Percentiles rank a stretch among this genome's conserved stretches.
Conservation (phyloP, 2,888 invertebrate species). For the Agrochola circellaris region DNA sequence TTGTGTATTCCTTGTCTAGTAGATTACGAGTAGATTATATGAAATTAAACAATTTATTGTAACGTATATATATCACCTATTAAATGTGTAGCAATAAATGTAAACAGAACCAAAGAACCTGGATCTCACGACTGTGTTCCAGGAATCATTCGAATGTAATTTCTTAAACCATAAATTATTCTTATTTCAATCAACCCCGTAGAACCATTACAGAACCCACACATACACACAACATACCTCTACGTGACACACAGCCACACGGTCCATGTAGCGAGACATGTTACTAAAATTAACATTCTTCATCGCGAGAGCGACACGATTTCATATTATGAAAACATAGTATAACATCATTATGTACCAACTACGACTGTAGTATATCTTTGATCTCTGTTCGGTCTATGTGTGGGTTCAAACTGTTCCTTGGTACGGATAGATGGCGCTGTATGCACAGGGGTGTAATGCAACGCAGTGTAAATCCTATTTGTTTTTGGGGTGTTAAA, state of each 20-base stretch:
- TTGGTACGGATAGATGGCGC: conserved; percentile 53
- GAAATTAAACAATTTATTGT: too few species aligned
- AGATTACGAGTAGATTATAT: too few species aligned
- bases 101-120: too few species aligned
- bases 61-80: too few species aligned
- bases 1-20: too few species aligned
- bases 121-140: too few species aligned
- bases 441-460: conserved; percentile 36
- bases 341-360: conserved; percentile 48
- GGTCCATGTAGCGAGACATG: conserved; percentile 46
- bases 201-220: conserved; percentile 6
- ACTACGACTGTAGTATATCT: conserved; percentile 40
- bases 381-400: conserved; percentile 1
- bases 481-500: conserved; percentile 52
- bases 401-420: conserved; percentile 21
- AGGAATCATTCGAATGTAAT: too few species aligned
- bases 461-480: conserved; percentile 52
- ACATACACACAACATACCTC: conserved; percentile 22
- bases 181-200: conserved; percentile 29
- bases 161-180: too few species aligned
- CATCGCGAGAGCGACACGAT: conserved; percentile 72
- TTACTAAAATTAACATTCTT: conserved; percentile 75
- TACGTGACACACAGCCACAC: conserved; percentile 24
- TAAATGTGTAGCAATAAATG: too few species aligned
- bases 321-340: conserved; percentile 80